Evolutionary conservation across 2,888 invertebrate genomes (phyloP).

Genomic region (Hypercompe scribonia): DNA sequence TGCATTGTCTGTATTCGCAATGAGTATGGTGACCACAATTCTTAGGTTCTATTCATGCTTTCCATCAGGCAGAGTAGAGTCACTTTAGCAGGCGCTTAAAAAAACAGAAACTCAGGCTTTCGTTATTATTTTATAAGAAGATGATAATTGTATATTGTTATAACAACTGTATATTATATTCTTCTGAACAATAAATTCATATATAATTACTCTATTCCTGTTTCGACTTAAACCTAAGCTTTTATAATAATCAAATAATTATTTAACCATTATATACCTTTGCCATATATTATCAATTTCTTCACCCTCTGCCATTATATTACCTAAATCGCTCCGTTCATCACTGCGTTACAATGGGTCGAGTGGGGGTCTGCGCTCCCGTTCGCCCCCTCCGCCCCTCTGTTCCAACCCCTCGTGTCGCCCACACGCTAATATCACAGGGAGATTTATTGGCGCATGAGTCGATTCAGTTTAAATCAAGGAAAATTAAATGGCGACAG

Average conservation of each 20-base stretch:
- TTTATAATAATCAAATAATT: slow-evolving; percentile 16
- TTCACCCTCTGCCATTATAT: slow-evolving; percentile 48
- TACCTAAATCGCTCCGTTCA: slow-evolving; percentile 51
- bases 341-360: slow-evolving; percentile 43
- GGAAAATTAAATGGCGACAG: slow-evolving; percentile 9
- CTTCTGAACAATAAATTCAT: not conserved
- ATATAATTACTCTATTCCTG: not conserved
- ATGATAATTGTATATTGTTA: too few species aligned
- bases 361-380: slow-evolving; percentile 2
- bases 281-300: slow-evolving; percentile 35
- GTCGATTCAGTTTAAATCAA: slow-evolving; percentile 44
- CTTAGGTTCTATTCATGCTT: too few species aligned
- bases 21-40: too few species aligned
- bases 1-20: too few species aligned
- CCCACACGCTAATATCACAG: slow-evolving; percentile 41
- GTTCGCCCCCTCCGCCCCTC: not conserved
- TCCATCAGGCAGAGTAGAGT: too few species aligned
- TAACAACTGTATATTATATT: too few species aligned
- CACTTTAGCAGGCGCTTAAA: too few species aligned
- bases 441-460: slow-evolving; percentile 45
- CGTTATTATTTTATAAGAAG: too few species aligned
- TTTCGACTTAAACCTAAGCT: not conserved
- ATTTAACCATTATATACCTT: slow-evolving; percentile 23
- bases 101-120: too few species aligned
- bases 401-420: slow-evolving; percentile 24